These are phyloP conservation scores for Drosophila testacea DNA, from an alignment of 2,888 invertebrate genomes.

Conservation along the genomic window DNA sequence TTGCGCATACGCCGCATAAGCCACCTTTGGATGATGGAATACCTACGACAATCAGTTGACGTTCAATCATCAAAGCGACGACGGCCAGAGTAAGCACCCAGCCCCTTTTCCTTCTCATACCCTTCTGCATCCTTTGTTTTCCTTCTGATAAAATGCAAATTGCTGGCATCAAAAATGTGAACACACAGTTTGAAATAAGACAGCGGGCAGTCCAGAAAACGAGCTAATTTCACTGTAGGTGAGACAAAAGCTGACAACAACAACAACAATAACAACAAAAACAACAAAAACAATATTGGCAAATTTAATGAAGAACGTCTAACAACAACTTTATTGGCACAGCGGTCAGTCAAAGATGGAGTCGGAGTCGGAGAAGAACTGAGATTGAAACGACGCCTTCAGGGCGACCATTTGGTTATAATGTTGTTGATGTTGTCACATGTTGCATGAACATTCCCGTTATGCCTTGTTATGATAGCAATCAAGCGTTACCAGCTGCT, in stretches of 20 bases:
- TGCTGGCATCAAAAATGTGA: conserved; percentile 46
- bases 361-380: neutral
- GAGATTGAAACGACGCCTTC: conserved; percentile 10
- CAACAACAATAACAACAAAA: neutral
- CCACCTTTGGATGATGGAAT: conserved; percentile 8
- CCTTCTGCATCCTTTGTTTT: neutral
- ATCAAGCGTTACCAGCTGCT: conserved; percentile 42
- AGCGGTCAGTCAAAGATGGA: conserved; percentile 28
- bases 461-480: conserved; percentile 48
- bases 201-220: conserved; percentile 43
- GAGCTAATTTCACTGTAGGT: conserved; percentile 62
- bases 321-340: conserved; percentile 42
- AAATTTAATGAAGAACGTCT: conserved; percentile 30
- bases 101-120: neutral
- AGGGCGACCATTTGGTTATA: conserved; percentile 37
- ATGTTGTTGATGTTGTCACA: conserved; percentile 66
- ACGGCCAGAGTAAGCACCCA: conserved; percentile 2
- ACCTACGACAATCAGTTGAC: conserved; percentile 38
- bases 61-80: conserved; percentile 32
- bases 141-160: conserved; percentile 52
- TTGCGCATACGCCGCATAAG: conserved; percentile 49
- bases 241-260: conserved; percentile 26
- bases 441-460: conserved; percentile 69
- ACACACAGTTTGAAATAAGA: conserved; percentile 26
- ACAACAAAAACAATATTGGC: neutral